Evolutionary conservation across 2,888 invertebrate species (phyloP), one percentile per base, ranked within the genome.

Genomic region (Dolichopus griseipennis): DNA sequence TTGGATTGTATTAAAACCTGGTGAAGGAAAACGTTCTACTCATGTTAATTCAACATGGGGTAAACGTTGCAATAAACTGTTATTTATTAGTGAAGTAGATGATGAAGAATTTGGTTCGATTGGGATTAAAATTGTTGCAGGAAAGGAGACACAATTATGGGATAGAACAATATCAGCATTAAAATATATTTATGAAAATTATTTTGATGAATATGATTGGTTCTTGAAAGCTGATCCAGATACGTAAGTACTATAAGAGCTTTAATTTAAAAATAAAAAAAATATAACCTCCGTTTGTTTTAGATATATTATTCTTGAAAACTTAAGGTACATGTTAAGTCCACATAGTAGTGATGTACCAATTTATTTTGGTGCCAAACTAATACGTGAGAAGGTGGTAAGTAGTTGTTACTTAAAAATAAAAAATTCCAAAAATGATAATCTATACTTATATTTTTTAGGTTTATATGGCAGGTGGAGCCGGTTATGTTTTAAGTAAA

Each of bases 161-260:
- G 93, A 89, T 1, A 98, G 97, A 83, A 97, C 97, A 0, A 95
- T 95, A 78, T 91, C 88, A 72, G 94, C 95, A 0, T 95, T 95
- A 79, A 87, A 89, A 75, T 92, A 95, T 78, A 87, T 93, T 15
- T 92, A 94, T 78, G 86, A 92, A 72, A 84, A 95, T 76, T 88
- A 96, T 78, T 83, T 88, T 61, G 84, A 92, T 72, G 86, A 95
- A 64, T 93, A 91, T 4, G 97, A 97, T 81, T 97, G 96, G 96
- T 97, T 98, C 80, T 83, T 98, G 75, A 98, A 98, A 81, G 97
- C 97, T n/a, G 97, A 98, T 76, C 97, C 97, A 81, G 97, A 97
- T 78, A 97, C 97, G 96, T 97, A 78, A 94, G 4, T 52, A 37
- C 8, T 7, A n/a, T n/a, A n/a, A n/a, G n/a, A n/a, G 1, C 8